Base-by-base conservation (phyloP, 1,140 invertebrate species). In the Aphelinus atriplicis region DNA sequence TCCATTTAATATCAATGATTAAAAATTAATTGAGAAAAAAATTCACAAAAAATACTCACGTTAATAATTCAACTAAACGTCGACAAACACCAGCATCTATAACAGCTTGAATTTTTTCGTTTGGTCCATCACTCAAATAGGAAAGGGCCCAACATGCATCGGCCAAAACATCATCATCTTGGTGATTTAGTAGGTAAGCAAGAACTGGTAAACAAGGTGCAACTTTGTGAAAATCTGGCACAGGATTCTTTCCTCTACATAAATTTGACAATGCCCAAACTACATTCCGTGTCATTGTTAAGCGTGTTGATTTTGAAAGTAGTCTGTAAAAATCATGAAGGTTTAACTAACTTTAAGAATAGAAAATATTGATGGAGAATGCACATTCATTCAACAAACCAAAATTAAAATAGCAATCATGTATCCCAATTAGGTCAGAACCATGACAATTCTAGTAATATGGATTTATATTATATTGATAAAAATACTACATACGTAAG, bases 81-180 rank as follows among this genome's bases (percentile, higher is more conserved):
- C 96, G 89, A 84, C 96, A 98, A 55, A 99, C 97, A 2, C 97
- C 97, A 60, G 97, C 95, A 89, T 99, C 96, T 77, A 99, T 98
- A 55, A 99, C 97, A 71, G 96, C 95, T 89, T 99, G 97, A 80
- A 99, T 99, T 89, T 98, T 98, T 79, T 99, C 97, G 88, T 99
- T 98, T 50, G 97, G 96, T 61, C 97, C 97, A 88, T 99, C 97
- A 7, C 95, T 97, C 50, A 99, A 87, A 85, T 99, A 99, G 55
- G 96, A 94, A n/a, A 88, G 76, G 57, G 87, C 85, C 87, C 97
- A 99, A 86, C 97, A 99, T 4, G 97, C 92, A 89, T 99, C 98
- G 68, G 96, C 94, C 47, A 99, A 87, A 9, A 99, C 96, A 85
- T 99, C 97, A 3, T 92, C 88, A 89, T 99, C 98, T 42, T 90